Evolutionary conservation across 2,888 invertebrate genomes (phyloP).

Genomic region (Euspilapteryx auroguttella): DNA sequence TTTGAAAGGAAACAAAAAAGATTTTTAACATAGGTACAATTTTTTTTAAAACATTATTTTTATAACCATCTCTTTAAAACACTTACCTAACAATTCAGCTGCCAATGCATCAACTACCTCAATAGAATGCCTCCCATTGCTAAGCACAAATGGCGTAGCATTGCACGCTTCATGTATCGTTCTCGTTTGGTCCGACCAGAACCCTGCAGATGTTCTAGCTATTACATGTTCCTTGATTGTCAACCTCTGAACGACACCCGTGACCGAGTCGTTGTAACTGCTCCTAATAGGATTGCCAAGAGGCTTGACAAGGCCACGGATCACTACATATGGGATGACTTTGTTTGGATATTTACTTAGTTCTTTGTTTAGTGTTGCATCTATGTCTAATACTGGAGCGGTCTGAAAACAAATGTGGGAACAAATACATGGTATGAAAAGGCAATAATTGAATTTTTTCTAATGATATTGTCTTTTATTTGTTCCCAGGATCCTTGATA

Average conservation of each 20-base stretch:
- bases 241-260: constrained; percentile 78
- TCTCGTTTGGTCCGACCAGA: constrained; percentile 82
- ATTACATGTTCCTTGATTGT: constrained; percentile 82
- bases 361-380: constrained; percentile 63
- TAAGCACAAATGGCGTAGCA: constrained; percentile 77
- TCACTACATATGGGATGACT: constrained; percentile 73
- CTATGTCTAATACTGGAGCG: constrained; percentile 71
- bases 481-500: too few species aligned
- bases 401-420: constrained; percentile 48
- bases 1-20: too few species aligned
- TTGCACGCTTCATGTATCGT: constrained; percentile 79
- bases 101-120: constrained; percentile 76
- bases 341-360: constrained; percentile 65
- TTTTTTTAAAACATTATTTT: too few species aligned
- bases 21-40: too few species aligned
- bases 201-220: constrained; percentile 81
- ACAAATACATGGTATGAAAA: constrained; percentile 4
- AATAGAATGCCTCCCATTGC: constrained; percentile 62
- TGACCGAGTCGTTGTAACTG: constrained; percentile 70
- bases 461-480: too few species aligned
- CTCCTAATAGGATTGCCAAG: constrained; percentile 76
- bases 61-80: too few species aligned
- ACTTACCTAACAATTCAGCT: constrained; percentile 67
- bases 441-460: not conserved
- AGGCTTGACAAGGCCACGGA: constrained; percentile 75